phyloP scores from a whole-genome alignment of 2,797 vertebrate species.

The Setipinna tenuifilis region DNA sequence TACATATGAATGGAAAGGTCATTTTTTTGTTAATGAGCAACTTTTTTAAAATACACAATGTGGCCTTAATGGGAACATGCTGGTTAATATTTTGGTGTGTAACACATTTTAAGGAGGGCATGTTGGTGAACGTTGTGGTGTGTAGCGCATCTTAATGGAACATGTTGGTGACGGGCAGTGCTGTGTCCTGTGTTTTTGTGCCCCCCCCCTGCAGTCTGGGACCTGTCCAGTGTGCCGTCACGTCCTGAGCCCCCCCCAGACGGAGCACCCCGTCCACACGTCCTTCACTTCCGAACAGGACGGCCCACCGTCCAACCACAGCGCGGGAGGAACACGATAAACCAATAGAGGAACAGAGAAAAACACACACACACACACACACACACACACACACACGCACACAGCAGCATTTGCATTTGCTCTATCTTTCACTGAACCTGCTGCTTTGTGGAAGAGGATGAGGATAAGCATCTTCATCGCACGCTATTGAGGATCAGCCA shows the following conservation, averaged over 20 bases:
- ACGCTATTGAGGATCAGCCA: background rate
- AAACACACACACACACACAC: background rate
- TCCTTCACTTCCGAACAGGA: slow-evolving; percentile 47
- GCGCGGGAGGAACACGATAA: slow-evolving; percentile 47
- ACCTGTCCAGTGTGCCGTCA: slow-evolving; percentile 84
- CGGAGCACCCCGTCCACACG: slow-evolving; percentile 53
- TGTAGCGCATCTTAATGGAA: background rate
- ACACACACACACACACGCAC: background rate
- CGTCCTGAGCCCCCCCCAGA: slow-evolving; percentile 68
- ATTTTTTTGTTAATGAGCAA: too few relatives aligned
- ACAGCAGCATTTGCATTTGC: background rate
- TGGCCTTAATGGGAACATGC: too few relatives aligned
- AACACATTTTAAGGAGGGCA: too few relatives aligned
- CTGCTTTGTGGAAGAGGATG: background rate
- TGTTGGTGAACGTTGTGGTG: too few relatives aligned
- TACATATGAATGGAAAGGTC: too few relatives aligned
- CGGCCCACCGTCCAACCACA: slow-evolving; percentile 44
- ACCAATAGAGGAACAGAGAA: background rate
- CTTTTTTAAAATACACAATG: too few relatives aligned
- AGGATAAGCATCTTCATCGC: background rate
- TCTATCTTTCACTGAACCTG: background rate
- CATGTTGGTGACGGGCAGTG: background rate
- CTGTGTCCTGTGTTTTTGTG: background rate
- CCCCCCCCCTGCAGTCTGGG: slow-evolving; percentile 70
- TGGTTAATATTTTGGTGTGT: too few relatives aligned